Evolutionary conservation across 2,113 vertebrate genomes (phyloP), one percentile per base, ranked within the genome.

Genomic region (Pithys albifrons): DNA sequence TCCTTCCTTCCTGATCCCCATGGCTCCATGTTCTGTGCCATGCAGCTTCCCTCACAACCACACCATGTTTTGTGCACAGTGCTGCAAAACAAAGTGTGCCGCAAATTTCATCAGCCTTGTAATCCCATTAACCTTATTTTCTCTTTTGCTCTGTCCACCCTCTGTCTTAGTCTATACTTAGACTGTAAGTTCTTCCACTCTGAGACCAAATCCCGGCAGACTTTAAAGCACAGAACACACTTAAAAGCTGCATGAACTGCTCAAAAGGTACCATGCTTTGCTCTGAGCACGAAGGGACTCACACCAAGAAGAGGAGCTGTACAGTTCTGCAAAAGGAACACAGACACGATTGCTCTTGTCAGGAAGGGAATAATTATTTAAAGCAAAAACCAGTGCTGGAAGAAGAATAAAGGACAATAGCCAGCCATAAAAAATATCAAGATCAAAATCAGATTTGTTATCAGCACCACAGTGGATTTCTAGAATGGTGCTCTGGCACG

Each of bases 1-100:
- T 5, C 2, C 19, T 33, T 57, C 15, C 19, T 52, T 10, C 3
- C 0, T 11, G 46, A 48, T 49, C 37, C 16, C 54, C 5, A 1
- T 7, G n/a, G 25, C 24, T 77, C 14, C 51, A 25, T 0, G 2
- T 17, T 75, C 41, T 19, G 41, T 0, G 0, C 22, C 13, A 12
- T 3, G n/a, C 58, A 49, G 62, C 67, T 66, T 27, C 37, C 20
- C 37, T 35, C 1, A 0, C 39, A 62, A 13, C 31, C 3, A 11
- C 28, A 12, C n/a, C 0, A 1, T 12, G n/a, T 20, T 29, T 29
- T 22, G 28, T 23, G 46, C 46, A 15, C 2, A n/a, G 43, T 1
- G 0, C 4, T 9, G 67, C 46, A 24, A 58, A 57, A 28, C 43
- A 15, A 37, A 43, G 41, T 28, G 5, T 1, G 22, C n/a, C 6